Conservation (phyloP, 1,140 invertebrate species). For the Drosophila santomea region DNA sequence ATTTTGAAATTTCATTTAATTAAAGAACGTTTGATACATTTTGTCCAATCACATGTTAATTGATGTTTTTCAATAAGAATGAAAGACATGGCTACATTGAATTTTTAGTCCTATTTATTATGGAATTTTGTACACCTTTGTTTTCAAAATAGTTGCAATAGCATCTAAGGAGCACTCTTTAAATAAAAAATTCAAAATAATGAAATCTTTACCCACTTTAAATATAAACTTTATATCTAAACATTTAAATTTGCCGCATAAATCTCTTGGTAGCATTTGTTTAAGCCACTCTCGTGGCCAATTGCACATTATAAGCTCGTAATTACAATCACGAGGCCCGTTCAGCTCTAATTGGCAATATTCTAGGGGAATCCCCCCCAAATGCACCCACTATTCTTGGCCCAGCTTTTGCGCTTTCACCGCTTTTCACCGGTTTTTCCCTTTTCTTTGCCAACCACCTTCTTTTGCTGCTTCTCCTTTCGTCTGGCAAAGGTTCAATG, state of each 20-base stretch:
- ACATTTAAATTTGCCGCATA: neutral
- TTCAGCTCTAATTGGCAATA: constrained; percentile 10
- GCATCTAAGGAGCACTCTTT: too few species aligned
- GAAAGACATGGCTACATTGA: too few species aligned
- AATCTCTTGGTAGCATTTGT: neutral
- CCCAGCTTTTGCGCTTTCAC: neutral
- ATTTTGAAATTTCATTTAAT: too few species aligned
- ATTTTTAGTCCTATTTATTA: too few species aligned
- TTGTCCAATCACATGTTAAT: too few species aligned
- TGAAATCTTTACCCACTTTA: neutral
- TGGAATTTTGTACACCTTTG: too few species aligned
- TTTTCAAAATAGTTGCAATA: too few species aligned
- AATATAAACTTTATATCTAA: neutral
- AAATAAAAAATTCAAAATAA: too few species aligned
- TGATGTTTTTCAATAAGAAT: too few species aligned
- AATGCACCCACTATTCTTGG: neutral
- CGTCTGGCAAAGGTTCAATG: constrained; percentile 67
- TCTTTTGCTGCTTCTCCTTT: constrained; percentile 1
- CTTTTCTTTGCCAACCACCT: too few species aligned
- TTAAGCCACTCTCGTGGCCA: neutral
- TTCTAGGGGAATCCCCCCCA: constrained; percentile 2
- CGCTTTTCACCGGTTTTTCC: constrained; percentile 5
- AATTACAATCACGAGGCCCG: constrained; percentile 10
- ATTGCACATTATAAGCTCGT: neutral
- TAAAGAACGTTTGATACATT: too few species aligned